Conservation (phyloP, 2,888 invertebrate genomes). For the Cheilosia soror region DNA sequence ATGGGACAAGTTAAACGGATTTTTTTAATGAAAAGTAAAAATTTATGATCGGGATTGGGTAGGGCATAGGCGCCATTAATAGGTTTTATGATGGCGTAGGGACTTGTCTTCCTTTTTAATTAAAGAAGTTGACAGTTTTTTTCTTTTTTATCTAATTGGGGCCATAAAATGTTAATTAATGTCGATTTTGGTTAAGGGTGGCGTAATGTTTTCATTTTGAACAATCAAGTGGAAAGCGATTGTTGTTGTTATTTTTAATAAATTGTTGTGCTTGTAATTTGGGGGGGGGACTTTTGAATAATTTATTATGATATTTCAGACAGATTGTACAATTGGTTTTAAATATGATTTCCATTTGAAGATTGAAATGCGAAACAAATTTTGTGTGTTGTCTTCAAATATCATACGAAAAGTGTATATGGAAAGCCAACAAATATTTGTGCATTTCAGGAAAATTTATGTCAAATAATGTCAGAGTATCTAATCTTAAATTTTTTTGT, state of each 20-base stretch:
- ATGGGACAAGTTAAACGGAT: constrained; percentile 53
- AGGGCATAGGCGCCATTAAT: neutral
- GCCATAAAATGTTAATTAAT: constrained; percentile 47
- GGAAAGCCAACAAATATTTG: too few species aligned
- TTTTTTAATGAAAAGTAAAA: constrained; percentile 53
- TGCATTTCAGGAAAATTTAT: too few species aligned
- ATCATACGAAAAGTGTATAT: too few species aligned
- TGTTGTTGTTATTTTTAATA: constrained; percentile 7
- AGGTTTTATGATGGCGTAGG: neutral
- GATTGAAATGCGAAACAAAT: too few species aligned
- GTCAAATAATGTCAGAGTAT: too few species aligned
- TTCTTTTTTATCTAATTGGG: constrained; percentile 45
- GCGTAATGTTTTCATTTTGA: neutral
- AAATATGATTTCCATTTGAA: too few species aligned
- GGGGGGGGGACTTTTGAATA: neutral
- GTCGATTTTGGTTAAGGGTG: constrained; percentile 24
- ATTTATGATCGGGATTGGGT: constrained; percentile 38
- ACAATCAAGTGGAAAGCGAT: neutral
- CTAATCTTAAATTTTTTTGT: too few species aligned
- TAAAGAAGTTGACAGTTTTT: constrained; percentile 40
- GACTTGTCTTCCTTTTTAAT: constrained; percentile 48
- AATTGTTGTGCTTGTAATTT: neutral
- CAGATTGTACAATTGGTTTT: too few species aligned
- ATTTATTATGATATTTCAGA: too few species aligned
- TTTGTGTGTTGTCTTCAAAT: too few species aligned